These are phyloP conservation scores for Megathymus violae DNA, from an alignment of 1,140 invertebrate species.

Conservation along the genomic window DNA sequence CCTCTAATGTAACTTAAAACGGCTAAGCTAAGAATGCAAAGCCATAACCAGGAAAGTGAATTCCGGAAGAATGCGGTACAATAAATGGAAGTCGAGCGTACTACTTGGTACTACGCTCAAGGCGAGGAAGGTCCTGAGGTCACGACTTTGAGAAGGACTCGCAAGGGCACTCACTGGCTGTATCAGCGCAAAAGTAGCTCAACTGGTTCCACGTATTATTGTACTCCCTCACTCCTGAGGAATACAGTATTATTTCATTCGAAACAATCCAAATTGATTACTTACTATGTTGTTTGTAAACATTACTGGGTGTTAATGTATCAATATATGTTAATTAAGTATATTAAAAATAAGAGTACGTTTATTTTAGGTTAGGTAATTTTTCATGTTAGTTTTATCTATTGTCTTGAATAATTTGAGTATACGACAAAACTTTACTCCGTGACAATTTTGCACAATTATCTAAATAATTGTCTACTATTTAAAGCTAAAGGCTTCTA, in stretches of 20 bases:
- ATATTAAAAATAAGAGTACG: too few relatives aligned
- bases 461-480: too few relatives aligned
- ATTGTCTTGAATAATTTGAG: too few relatives aligned
- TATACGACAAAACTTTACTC: too few relatives aligned
- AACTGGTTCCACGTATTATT: constrained; percentile 29
- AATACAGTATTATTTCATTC: not conserved
- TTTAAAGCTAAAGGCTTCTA: too few relatives aligned
- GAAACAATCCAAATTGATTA: not conserved
- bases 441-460: too few relatives aligned
- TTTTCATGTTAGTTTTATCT: too few relatives aligned
- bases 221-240: constrained; percentile 2
- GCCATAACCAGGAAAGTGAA: constrained; percentile 24
- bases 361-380: too few relatives aligned
- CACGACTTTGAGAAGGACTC: constrained; percentile 71
- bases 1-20: not conserved
- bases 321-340: too few relatives aligned
- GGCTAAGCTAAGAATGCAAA: constrained; percentile 8
- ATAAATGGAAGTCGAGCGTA: constrained; percentile 22
- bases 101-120: constrained; percentile 45
- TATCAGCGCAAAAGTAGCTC: constrained; percentile 25
- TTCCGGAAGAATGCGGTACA: constrained; percentile 25
- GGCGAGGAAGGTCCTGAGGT: constrained; percentile 58
- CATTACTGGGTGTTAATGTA: too few relatives aligned
- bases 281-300: too few relatives aligned
- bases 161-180: constrained; percentile 55